A percentile compares a stretch with the other conserved stretches of the same genome.
phyloP scores from a whole-genome alignment of 2,797 vertebrate species.

The Protosalanx chinensis region DNA sequence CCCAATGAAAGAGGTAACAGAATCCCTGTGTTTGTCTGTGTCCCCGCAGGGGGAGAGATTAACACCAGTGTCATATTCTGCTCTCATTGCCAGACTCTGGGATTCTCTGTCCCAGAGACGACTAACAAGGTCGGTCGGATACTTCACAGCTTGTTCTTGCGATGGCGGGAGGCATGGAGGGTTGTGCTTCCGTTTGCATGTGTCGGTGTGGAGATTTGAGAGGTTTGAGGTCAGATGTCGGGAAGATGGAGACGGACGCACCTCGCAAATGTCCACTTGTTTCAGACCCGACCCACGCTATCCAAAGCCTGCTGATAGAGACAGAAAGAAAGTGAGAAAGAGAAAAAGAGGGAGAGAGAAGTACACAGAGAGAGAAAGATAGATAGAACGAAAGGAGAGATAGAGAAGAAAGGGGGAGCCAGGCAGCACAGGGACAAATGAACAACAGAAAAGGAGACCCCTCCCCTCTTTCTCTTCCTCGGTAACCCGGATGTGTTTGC shows the following conservation, averaged over 20 bases:
- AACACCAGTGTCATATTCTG: slow-evolving; percentile 91
- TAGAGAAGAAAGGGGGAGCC: slow-evolving; percentile 21
- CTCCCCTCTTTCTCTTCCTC: slow-evolving; percentile 44
- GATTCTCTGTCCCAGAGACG: background rate
- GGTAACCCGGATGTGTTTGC: slow-evolving; percentile 50
- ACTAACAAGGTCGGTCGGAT: too few relatives aligned
- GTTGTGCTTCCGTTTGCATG: background rate
- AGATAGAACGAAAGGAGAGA: slow-evolving; percentile 8
- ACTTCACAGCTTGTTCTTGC: too few relatives aligned
- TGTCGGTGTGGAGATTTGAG: background rate
- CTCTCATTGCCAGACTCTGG: slow-evolving; percentile 69
- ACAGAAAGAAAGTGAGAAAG: background rate
- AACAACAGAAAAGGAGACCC: slow-evolving; percentile 40
- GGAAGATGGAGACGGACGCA: too few relatives aligned
- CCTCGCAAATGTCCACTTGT: too few relatives aligned
- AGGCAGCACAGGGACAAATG: slow-evolving; percentile 27
- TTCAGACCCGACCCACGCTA: too few relatives aligned
- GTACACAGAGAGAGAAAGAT: background rate
- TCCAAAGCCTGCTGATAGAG: background rate
- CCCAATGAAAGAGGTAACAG: slow-evolving; percentile 90
- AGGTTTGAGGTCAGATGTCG: too few relatives aligned
- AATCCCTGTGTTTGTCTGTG: slow-evolving; percentile 85
- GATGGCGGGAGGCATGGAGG: background rate
- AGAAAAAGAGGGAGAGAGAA: background rate
- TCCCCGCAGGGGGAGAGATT: slow-evolving; percentile 87